A percentile compares a stretch with the other conserved stretches of the same genome.
These are phyloP conservation scores for Poecilus cupreus DNA, from an alignment of 2,888 invertebrate species.

Conservation along the genomic window DNA sequence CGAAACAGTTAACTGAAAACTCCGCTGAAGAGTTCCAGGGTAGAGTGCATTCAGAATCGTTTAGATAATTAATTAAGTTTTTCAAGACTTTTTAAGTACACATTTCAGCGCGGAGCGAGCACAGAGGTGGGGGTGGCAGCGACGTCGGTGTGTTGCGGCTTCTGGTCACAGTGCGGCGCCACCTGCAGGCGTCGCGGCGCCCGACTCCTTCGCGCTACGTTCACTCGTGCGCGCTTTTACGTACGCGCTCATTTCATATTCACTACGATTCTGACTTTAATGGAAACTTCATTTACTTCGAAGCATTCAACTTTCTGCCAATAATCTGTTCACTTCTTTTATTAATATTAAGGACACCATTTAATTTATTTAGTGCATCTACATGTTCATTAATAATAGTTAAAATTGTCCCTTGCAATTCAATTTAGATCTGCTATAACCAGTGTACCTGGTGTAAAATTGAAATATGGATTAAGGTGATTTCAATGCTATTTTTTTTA, in stretches of 20 bases:
- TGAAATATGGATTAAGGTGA: no score
- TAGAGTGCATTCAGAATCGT: constrained; percentile 66
- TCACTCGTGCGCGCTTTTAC: constrained; percentile 60
- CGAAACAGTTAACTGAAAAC: constrained; percentile 50
- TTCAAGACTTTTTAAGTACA: constrained; percentile 69
- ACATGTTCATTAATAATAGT: no score
- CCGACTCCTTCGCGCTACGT: constrained; percentile 58
- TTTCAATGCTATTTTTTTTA: no score
- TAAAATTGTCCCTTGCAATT: no score
- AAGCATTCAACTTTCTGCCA: no score
- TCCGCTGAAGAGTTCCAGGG: constrained; percentile 29
- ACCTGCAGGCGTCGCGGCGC: constrained; percentile 70
- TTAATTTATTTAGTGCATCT: no score
- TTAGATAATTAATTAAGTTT: constrained; percentile 72
- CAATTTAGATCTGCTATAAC: no score
- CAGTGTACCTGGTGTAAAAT: no score
- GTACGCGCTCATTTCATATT: constrained; percentile 1
- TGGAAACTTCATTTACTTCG: not conserved
- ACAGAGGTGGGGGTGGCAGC: constrained; percentile 61
- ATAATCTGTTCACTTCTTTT: no score
- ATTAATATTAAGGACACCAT: no score
- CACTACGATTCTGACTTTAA: not conserved
- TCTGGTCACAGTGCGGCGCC: constrained; percentile 68
- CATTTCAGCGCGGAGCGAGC: constrained; percentile 62
- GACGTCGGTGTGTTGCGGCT: constrained; percentile 62